Evolutionary conservation across 2,113 vertebrate genomes (phyloP).

Genomic region (Brachirus orientalis): DNA sequence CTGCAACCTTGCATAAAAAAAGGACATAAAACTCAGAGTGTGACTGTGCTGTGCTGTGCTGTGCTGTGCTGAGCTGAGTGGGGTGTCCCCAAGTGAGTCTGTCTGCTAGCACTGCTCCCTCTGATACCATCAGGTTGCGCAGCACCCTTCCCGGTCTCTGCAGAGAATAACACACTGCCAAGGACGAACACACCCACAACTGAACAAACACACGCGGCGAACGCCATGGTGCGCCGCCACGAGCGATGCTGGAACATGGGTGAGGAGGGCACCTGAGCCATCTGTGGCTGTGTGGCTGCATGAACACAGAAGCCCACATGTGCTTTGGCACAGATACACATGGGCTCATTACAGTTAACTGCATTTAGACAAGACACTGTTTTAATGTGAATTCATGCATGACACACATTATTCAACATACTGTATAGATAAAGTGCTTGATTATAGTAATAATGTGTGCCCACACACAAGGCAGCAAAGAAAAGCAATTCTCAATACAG

Average conservation of each 20-base stretch:
- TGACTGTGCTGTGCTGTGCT: not conserved
- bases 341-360: constrained; percentile 4
- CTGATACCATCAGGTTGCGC: constrained; percentile 59
- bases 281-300: constrained; percentile 47
- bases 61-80: constrained; percentile 5
- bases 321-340: not conserved
- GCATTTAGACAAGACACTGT: constrained; percentile 8
- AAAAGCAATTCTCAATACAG: not conserved
- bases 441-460: too few species aligned
- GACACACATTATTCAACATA: constrained; percentile 8
- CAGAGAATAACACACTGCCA: constrained; percentile 32
- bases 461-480: not conserved
- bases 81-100: constrained; percentile 36
- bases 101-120: constrained; percentile 38
- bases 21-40: constrained; percentile 9
- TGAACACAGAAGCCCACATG: not conserved
- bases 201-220: constrained; percentile 64
- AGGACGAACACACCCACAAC: constrained; percentile 40
- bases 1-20: not conserved
- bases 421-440: too few species aligned
- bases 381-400: constrained; percentile 11
- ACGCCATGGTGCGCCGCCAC: constrained; percentile 31
- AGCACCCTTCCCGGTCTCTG: constrained; percentile 47
- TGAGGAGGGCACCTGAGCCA: constrained; percentile 62
- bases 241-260: constrained; percentile 43